Evolutionary conservation across 2,888 invertebrate species (phyloP).

Genomic region (Linnaemya tessellans): DNA sequence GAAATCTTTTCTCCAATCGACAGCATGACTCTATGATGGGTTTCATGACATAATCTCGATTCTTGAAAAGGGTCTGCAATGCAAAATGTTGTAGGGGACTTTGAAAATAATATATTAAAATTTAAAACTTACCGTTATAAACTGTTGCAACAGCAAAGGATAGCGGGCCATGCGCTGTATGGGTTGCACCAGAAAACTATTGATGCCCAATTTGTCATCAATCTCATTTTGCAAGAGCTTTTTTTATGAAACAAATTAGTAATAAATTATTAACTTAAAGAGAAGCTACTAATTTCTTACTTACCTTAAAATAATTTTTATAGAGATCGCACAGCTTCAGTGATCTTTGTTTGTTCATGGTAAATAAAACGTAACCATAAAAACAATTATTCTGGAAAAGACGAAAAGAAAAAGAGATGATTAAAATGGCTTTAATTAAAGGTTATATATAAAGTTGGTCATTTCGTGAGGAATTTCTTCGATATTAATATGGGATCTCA

Average conservation of each 20-base stretch:
- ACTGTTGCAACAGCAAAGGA: conserved; percentile 81
- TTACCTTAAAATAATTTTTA: conserved; percentile 82
- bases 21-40: conserved; percentile 82
- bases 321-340: conserved; percentile 81
- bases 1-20: conserved; percentile 81
- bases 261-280: neutral
- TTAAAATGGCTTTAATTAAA: too few species aligned
- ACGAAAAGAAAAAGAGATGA: neutral
- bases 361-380: conserved; percentile 82
- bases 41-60: conserved; percentile 81
- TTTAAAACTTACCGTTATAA: conserved; percentile 78
- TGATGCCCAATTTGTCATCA: conserved; percentile 83
- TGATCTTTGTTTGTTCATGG: conserved; percentile 83
- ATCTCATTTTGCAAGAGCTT: conserved; percentile 81
- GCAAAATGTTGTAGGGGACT: neutral
- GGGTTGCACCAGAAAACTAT: conserved; percentile 83
- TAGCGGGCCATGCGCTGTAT: conserved; percentile 83
- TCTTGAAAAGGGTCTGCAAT: conserved; percentile 80
- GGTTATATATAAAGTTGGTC: too few species aligned
- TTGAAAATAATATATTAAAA: too few species aligned
- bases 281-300: conserved; percentile 18
- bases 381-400: conserved; percentile 79
- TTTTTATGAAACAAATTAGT: conserved; percentile 18
- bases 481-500: too few species aligned
- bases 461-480: too few species aligned